Evolutionary conservation across 2,797 vertebrate species (phyloP).

Genomic region (Spondyliosoma cantharus): DNA sequence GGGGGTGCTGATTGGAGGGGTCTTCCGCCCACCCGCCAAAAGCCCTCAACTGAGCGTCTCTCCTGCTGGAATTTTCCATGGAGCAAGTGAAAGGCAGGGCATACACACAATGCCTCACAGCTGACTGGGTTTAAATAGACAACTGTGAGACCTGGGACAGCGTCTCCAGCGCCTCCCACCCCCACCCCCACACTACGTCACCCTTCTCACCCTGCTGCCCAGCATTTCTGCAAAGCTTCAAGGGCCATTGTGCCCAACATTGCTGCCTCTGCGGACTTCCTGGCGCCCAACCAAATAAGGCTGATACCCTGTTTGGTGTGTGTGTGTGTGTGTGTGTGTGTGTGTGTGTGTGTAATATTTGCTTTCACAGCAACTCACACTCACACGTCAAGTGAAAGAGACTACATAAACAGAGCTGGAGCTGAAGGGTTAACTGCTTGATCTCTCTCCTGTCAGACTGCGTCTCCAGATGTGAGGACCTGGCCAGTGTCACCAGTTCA

Average conservation of each 20-base stretch:
- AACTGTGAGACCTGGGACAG: conserved; percentile 54
- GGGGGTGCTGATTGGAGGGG: background rate
- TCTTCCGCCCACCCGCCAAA: conserved; percentile 40
- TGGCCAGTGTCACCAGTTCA: conserved; percentile 72
- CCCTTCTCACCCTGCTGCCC: conserved; percentile 28
- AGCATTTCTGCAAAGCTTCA: conserved; percentile 67
- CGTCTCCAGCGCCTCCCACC: conserved; percentile 9
- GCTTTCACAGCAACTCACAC: conserved; percentile 39
- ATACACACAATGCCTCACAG: conserved; percentile 29
- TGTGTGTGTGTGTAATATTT: conserved; percentile 32
- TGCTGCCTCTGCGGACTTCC: conserved; percentile 70
- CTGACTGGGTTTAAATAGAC: conserved; percentile 62
- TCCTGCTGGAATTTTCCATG: conserved; percentile 78
- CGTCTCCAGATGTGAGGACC: conserved; percentile 57
- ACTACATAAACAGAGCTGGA: conserved; percentile 29
- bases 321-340: conserved; percentile 35
- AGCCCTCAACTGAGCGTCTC: conserved; percentile 31
- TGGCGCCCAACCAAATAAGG: conserved; percentile 71
- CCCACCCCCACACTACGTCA: background rate
- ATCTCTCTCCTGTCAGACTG: conserved; percentile 49
- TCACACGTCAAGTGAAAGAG: conserved; percentile 31
- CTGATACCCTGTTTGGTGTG: conserved; percentile 47
- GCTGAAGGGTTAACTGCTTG: conserved; percentile 39
- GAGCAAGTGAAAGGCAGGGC: conserved; percentile 51
- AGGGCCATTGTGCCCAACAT: conserved; percentile 61